Conservation (phyloP, 1,140 invertebrate genomes). For the Mamestra configurata region DNA sequence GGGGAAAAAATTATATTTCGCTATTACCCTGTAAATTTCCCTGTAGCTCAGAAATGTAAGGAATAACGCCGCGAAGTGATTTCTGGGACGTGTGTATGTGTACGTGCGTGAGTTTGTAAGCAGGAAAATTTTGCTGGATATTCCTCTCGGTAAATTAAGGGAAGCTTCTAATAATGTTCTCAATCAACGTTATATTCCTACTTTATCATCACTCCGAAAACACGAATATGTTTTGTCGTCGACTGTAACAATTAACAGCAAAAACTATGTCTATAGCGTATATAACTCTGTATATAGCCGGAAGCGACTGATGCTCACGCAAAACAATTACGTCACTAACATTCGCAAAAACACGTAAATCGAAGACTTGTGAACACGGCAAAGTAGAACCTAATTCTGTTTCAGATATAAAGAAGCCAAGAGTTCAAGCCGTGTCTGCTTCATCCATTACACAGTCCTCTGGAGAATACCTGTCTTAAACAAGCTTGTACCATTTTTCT, state of each 20-base stretch:
- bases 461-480: slow-evolving; percentile 39
- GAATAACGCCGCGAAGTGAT: slow-evolving; percentile 19
- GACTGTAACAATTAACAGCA: neutral
- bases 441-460: slow-evolving; percentile 32
- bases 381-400: neutral
- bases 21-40: slow-evolving; percentile 42
- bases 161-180: neutral
- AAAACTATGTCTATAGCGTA: neutral
- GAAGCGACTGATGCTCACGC: neutral
- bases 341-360: slow-evolving; percentile 19
- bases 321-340: slow-evolving; percentile 14
- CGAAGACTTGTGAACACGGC: neutral
- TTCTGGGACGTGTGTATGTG: slow-evolving; percentile 3
- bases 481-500: slow-evolving; percentile 37
- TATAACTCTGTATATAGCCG: no score
- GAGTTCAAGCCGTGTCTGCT: slow-evolving; percentile 26
- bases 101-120: neutral
- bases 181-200: neutral
- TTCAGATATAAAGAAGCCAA: slow-evolving; percentile 5
- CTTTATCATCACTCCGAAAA: neutral
- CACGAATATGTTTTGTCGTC: no score
- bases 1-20: slow-evolving; percentile 54
- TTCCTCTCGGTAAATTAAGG: neutral
- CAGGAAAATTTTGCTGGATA: neutral
- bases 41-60: slow-evolving; percentile 28